These are phyloP conservation scores for Balaeniceps rex DNA, from an alignment of 2,113 vertebrate species.

Conservation along the genomic window DNA sequence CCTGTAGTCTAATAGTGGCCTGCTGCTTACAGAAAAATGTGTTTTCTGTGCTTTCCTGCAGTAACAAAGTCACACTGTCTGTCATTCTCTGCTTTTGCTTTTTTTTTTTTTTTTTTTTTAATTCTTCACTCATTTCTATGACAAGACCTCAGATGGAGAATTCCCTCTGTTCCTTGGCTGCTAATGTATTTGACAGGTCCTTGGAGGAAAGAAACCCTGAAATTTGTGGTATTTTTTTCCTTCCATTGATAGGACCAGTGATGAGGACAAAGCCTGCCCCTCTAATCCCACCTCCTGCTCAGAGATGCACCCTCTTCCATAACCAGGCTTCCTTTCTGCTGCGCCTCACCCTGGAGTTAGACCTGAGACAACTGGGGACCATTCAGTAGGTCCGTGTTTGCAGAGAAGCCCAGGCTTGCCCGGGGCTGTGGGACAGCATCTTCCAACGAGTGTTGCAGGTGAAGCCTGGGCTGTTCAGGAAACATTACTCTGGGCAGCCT, in stretches of 20 bases:
- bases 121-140: neutral
- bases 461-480: neutral
- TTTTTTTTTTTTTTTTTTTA: neutral
- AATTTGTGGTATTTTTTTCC: neutral
- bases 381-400: neutral
- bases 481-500: neutral
- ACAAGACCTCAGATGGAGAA: neutral
- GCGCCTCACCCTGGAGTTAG: neutral
- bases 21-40: neutral
- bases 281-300: neutral
- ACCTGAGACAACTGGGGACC: neutral
- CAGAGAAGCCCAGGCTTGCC: neutral
- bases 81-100: neutral
- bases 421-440: neutral
- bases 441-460: neutral
- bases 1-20: neutral
- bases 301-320: neutral
- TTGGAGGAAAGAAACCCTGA: neutral
- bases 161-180: neutral
- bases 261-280: neutral
- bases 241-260: neutral
- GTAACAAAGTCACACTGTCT: neutral
- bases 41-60: neutral
- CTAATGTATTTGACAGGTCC: neutral
- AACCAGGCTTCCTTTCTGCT: neutral